Conservation (phyloP, 2,888 invertebrate species). For the Chrysolina haemoptera region DNA sequence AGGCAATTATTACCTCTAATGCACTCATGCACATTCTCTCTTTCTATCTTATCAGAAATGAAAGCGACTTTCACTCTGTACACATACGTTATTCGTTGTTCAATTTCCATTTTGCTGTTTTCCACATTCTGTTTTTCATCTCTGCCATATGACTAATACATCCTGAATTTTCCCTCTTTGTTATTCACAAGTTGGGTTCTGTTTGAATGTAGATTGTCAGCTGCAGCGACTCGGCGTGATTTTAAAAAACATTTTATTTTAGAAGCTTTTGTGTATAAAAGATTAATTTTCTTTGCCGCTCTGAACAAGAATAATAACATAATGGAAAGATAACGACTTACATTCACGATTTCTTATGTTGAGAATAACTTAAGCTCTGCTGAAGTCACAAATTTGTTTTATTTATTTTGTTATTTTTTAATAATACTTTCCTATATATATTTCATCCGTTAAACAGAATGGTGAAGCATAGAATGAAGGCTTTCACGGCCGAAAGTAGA, state of each 20-base stretch:
- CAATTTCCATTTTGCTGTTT: constrained; percentile 6
- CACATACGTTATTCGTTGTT: not conserved
- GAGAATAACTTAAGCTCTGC: not conserved
- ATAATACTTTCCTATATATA: too few species aligned
- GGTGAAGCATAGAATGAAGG: too few species aligned
- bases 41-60: not conserved
- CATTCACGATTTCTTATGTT: not conserved
- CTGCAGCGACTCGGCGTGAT: not conserved
- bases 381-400: not conserved
- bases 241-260: constrained; percentile 26
- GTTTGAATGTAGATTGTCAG: not conserved
- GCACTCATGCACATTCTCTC: not conserved
- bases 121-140: not conserved
- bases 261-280: constrained; percentile 23
- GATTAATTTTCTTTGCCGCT: constrained; percentile 4
- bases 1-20: too few species aligned
- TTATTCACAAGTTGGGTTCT: constrained; percentile 3
- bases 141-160: constrained; percentile 1
- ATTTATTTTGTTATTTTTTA: not conserved
- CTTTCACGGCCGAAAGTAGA: too few species aligned
- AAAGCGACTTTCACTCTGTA: not conserved
- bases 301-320: not conserved
- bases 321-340: not conserved
- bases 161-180: not conserved
- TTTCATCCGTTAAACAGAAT: too few species aligned